Evolutionary conservation across 2,113 vertebrate species (phyloP).

Genomic region (Syrrhaptes paradoxus): DNA sequence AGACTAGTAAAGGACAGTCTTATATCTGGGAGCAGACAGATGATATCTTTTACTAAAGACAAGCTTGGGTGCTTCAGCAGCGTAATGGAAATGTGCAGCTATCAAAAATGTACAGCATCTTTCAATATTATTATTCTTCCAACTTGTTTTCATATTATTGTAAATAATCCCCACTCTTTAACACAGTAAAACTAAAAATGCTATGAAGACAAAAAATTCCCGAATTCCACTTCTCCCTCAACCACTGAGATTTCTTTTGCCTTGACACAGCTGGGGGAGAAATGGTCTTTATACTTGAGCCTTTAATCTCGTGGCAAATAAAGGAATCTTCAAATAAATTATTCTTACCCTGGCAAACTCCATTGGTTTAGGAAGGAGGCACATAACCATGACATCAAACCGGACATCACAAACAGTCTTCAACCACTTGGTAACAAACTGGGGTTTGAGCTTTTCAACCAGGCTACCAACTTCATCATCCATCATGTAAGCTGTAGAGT

Average conservation of each 20-base stretch:
- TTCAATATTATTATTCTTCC: not conserved
- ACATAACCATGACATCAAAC: conserved; percentile 99
- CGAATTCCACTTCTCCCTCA: not conserved
- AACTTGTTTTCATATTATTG: not conserved
- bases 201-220: not conserved
- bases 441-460: conserved; percentile 98
- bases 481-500: conserved; percentile 99
- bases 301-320: not conserved
- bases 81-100: not conserved
- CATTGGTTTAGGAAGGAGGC: conserved; percentile 96
- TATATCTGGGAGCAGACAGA: not conserved
- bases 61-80: not conserved
- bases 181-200: not conserved
- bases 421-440: conserved; percentile 99
- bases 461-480: conserved; percentile 98
- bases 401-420: conserved; percentile 98
- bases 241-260: not conserved
- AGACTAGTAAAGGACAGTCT: not conserved
- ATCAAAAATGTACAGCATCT: not conserved
- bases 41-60: not conserved
- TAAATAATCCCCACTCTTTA: not conserved
- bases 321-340: not conserved
- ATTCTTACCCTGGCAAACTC: conserved; percentile 94
- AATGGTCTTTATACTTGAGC: not conserved
- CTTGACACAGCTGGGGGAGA: not conserved